Conservation (phyloP, 2,113 vertebrate species). For the Microtus ochrogaster region DNA sequence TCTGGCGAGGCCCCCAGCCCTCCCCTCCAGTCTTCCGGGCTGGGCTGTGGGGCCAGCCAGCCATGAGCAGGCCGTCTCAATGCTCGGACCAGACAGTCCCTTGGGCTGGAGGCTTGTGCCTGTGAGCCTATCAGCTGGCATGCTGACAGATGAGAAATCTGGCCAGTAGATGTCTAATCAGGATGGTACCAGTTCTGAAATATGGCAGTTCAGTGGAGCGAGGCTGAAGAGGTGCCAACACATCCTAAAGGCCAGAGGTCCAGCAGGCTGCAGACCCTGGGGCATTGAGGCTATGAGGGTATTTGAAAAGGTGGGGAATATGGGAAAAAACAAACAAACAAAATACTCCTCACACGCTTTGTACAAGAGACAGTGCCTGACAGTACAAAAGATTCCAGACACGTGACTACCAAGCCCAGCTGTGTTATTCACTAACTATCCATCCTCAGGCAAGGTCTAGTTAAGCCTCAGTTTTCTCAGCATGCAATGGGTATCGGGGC, state of each 20-base stretch:
- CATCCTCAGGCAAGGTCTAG: neutral
- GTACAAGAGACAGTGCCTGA: neutral
- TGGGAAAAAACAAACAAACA: neutral
- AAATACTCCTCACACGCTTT: too few relatives aligned
- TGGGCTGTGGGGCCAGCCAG: conserved; percentile 79
- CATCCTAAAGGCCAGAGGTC: neutral
- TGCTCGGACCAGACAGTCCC: conserved; percentile 81
- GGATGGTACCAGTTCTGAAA: conserved; percentile 67
- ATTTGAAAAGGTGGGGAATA: neutral
- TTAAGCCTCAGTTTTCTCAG: conserved; percentile 38
- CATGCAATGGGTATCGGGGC: neutral
- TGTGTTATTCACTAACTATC: neutral
- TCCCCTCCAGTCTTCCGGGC: conserved; percentile 75
- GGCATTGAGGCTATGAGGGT: neutral
- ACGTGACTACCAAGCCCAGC: neutral
- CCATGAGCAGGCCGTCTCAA: conserved; percentile 70
- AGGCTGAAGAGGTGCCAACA: conserved; percentile 28
- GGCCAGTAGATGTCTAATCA: conserved; percentile 75
- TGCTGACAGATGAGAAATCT: conserved; percentile 74
- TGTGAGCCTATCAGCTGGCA: conserved; percentile 80
- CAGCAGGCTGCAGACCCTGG: neutral
- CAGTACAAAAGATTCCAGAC: neutral
- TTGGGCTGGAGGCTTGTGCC: conserved; percentile 78
- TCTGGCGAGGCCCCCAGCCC: conserved; percentile 71
- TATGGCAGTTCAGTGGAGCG: conserved; percentile 25